A percentile compares a stretch with the other conserved stretches of the same genome.
phyloP scores from a whole-genome alignment of 2,888 invertebrate species.

The Therioaphis trifolii region DNA sequence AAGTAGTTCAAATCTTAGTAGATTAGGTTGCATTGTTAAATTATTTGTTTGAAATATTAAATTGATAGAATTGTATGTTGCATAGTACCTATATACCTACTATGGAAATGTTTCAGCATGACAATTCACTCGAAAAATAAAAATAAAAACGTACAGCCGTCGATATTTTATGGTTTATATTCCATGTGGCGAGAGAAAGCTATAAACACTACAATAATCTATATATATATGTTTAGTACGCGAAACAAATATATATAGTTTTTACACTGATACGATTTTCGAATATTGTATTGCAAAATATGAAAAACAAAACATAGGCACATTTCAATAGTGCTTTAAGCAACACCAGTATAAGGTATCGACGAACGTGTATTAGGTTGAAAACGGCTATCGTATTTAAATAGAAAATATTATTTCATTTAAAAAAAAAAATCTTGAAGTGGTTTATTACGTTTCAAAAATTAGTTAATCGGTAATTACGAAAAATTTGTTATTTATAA shows the following conservation, averaged over 20 bases:
- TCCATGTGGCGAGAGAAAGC: not conserved
- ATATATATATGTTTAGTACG: not conserved
- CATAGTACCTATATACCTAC: not conserved
- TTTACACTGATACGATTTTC: not conserved
- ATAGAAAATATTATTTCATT: no score
- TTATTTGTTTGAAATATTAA: not conserved
- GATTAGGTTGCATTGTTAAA: no score
- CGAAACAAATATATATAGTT: not conserved
- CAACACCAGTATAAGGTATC: not conserved
- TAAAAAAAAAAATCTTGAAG: no score
- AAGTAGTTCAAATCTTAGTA: no score
- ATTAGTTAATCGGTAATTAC: no score
- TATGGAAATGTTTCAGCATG: not conserved
- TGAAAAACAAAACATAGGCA: not conserved
- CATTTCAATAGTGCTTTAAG: not conserved
- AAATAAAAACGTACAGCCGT: not conserved
- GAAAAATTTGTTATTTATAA: no score
- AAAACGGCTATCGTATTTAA: no score
- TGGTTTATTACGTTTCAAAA: no score
- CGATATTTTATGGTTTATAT: slow-evolving; percentile 23
- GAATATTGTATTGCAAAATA: no score
- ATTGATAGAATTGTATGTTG: no score
- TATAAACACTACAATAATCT: not conserved
- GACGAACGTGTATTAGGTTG: not conserved
- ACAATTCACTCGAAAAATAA: not conserved